Conservation (phyloP, 2,888 invertebrate genomes). For the Drosophila testacea region DNA sequence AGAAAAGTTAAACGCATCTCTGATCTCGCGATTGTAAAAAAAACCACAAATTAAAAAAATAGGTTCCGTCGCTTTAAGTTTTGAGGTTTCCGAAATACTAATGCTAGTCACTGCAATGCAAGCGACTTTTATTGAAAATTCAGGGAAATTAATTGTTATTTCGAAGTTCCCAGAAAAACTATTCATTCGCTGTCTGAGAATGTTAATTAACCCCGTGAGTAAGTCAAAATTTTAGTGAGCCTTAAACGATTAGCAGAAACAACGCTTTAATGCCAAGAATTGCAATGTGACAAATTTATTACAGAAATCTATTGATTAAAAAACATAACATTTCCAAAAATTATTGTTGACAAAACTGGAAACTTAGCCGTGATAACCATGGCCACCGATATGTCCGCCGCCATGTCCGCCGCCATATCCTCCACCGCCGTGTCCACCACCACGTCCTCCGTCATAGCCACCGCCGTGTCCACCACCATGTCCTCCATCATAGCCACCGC, state of each 20-base stretch:
- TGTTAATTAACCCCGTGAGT: conserved; percentile 16
- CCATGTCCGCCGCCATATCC: background rate
- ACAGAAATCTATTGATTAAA: background rate
- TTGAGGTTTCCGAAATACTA: conserved; percentile 44
- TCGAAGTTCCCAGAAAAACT: conserved; percentile 10
- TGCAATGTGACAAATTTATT: background rate
- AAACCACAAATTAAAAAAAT: no score
- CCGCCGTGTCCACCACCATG: no score
- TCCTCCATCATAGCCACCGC: background rate
- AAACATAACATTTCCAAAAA: background rate
- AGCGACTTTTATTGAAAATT: conserved; percentile 51
- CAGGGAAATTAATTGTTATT: conserved; percentile 6
- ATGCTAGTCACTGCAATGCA: conserved; percentile 6
- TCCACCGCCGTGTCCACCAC: conserved; percentile 11
- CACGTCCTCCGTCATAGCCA: background rate
- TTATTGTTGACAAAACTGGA: background rate
- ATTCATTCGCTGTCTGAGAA: conserved; percentile 1
- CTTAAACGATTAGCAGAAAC: background rate
- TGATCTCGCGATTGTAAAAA: background rate
- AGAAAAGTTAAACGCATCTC: conserved; percentile 57
- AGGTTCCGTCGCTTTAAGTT: background rate
- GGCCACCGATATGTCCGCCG: no score
- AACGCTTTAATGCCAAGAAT: background rate
- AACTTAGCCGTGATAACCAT: no score
- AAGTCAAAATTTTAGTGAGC: background rate